phyloP scores from a whole-genome alignment of 2,113 vertebrate genomes.

The Eurypyga helias region DNA sequence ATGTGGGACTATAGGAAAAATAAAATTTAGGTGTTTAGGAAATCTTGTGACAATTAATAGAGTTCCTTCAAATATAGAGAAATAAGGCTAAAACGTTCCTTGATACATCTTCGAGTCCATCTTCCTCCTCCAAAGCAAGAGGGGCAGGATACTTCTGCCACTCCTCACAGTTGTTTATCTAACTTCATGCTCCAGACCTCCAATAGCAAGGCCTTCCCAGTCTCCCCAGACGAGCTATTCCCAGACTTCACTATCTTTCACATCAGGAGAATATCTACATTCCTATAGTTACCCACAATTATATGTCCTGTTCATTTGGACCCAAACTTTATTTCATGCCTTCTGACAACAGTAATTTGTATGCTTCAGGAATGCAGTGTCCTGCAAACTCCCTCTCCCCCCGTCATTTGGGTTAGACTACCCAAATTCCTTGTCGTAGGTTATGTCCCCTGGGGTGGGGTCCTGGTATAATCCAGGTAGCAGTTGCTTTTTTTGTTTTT shows the following conservation, averaged over 20 bases:
- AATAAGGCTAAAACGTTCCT: not conserved
- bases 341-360: not conserved
- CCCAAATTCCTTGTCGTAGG: not conserved
- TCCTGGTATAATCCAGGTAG: not conserved
- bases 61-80: not conserved
- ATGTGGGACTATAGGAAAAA: not conserved
- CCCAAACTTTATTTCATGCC: not conserved
- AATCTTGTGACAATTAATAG: not conserved
- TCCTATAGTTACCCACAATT: not conserved
- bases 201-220: not conserved
- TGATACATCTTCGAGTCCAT: not conserved
- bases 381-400: not conserved
- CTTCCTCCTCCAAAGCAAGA: not conserved
- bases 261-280: not conserved
- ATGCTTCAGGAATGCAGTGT: not conserved
- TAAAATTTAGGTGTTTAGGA: not conserved
- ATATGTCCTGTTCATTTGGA: not conserved
- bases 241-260: not conserved
- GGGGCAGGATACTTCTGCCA: not conserved
- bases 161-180: not conserved
- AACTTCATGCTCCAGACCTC: not conserved
- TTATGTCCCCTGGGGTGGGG: not conserved
- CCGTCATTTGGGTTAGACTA: not conserved
- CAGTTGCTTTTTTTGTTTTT: not conserved
- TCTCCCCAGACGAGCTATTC: not conserved